Conservation (phyloP, 2,888 invertebrate genomes). For the Trissolcus japonicus region DNA sequence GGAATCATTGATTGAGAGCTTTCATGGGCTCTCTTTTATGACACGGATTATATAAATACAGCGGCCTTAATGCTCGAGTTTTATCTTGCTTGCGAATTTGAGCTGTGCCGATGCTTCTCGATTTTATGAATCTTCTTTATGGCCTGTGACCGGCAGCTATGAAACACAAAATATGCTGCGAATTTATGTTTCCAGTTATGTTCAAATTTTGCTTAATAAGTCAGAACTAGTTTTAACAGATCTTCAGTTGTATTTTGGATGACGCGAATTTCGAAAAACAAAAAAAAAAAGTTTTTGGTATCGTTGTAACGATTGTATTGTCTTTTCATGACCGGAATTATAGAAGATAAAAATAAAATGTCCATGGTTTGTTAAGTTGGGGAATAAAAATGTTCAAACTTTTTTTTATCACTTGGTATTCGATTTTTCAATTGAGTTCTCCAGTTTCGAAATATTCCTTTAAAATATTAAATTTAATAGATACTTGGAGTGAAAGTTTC, state of each 20-base stretch:
- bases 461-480: too few species aligned
- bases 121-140: conserved; percentile 3
- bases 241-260: not conserved
- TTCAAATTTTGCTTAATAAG: not conserved
- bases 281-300: not conserved
- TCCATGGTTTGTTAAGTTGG: too few species aligned
- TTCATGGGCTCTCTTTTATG: conserved; percentile 18
- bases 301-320: not conserved
- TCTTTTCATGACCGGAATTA: too few species aligned
- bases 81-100: conserved; percentile 5
- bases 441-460: too few species aligned
- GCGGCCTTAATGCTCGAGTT: not conserved
- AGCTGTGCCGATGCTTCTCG: not conserved
- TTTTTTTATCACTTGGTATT: too few species aligned
- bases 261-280: not conserved
- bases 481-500: too few species aligned
- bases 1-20: conserved; percentile 28
- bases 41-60: conserved; percentile 16
- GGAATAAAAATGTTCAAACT: too few species aligned
- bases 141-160: not conserved
- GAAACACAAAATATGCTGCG: not conserved
- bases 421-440: too few species aligned
- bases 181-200: conserved; percentile 1
- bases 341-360: too few species aligned
- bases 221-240: not conserved